Percentiles rank a stretch among this genome's conserved stretches.
Conservation (phyloP, 2,113 vertebrate genomes). For the Terrapene triunguis region DNA sequence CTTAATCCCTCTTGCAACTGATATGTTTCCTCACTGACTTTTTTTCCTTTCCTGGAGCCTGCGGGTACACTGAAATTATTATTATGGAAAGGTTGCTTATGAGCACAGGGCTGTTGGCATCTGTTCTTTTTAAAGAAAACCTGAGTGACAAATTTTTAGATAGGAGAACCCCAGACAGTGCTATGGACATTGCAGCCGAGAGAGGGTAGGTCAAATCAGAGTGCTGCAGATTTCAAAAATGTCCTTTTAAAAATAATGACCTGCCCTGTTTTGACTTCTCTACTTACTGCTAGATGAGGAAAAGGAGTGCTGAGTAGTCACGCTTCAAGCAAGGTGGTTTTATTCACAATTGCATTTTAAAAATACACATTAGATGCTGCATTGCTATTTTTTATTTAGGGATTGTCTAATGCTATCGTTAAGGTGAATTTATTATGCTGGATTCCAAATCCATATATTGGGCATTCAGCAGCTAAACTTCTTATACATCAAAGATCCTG, state of each 20-base stretch:
- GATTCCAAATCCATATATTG: not conserved
- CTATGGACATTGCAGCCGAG: not conserved
- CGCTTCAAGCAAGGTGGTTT: not conserved
- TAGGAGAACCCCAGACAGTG: not conserved
- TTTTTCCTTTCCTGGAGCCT: not conserved
- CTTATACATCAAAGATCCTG: not conserved
- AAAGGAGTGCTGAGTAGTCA: not conserved
- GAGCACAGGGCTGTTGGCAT: not conserved
- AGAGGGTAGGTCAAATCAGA: not conserved
- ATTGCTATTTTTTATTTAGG: not conserved
- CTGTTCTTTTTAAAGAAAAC: not conserved
- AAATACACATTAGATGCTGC: not conserved
- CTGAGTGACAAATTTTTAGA: fast-evolving
- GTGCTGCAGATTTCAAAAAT: not conserved
- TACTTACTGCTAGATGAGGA: not conserved
- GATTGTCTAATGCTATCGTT: not conserved
- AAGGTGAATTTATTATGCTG: not conserved
- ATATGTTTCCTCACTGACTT: not conserved
- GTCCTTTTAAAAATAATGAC: not conserved
- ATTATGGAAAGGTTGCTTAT: not conserved
- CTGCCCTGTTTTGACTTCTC: not conserved
- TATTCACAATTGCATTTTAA: not conserved
- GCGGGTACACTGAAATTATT: not conserved
- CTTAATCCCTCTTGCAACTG: not conserved
- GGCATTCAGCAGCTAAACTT: not conserved